A percentile compares a stretch with the other conserved stretches of the same genome.
These are phyloP conservation scores for Tridacna crocea DNA, from an alignment of 2,888 invertebrate species.

Conservation along the genomic window DNA sequence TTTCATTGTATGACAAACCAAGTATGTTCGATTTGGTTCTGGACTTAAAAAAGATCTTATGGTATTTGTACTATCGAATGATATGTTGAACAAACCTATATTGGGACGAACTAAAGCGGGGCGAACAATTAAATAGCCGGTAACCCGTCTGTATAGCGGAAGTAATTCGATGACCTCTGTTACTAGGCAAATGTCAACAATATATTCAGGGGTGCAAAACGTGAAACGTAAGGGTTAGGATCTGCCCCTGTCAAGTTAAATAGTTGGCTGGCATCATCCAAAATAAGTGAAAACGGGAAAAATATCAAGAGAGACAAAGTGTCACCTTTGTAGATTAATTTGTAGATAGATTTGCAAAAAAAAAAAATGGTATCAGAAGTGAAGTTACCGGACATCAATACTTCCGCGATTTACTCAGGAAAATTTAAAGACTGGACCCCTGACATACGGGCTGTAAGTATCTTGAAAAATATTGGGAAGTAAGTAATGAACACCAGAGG, in stretches of 20 bases:
- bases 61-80: not conserved
- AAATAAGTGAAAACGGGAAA: not conserved
- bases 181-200: conserved; percentile 68
- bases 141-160: conserved; percentile 33
- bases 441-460: conserved; percentile 75
- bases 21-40: not conserved
- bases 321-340: not conserved
- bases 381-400: conserved; percentile 72
- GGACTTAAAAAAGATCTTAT: not conserved
- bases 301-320: not conserved
- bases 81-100: not conserved
- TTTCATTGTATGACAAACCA: too few species aligned
- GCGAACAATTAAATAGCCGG: too few species aligned
- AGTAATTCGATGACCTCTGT: conserved; percentile 46
- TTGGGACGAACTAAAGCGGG: too few species aligned
- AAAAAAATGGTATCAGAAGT: conserved; percentile 65
- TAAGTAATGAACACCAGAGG: too few species aligned
- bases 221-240: not conserved
- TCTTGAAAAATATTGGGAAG: not conserved
- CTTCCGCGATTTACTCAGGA: conserved; percentile 77
- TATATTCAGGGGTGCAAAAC: conserved; percentile 17
- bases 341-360: conserved; percentile 7
- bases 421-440: conserved; percentile 81
- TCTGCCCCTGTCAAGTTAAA: not conserved
- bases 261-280: not conserved